A percentile compares a stretch with the other conserved stretches of the same genome.
phyloP scores from a whole-genome alignment of 2,797 vertebrate genomes.

The Pterois miles region DNA sequence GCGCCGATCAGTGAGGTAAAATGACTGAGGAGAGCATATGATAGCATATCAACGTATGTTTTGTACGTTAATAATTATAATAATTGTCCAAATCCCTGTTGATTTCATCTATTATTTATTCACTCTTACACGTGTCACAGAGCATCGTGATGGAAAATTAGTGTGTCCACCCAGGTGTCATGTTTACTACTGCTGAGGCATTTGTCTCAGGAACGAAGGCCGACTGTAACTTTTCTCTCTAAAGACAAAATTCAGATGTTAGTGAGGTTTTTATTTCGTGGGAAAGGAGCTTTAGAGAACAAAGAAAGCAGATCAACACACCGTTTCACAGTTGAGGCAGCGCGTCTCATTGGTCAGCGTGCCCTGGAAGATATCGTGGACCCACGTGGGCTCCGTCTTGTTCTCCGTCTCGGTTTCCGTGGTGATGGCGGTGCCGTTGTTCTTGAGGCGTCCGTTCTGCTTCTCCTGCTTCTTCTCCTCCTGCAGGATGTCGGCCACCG shows the following conservation, averaged over 20 bases:
- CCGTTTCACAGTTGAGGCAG: constrained; percentile 99
- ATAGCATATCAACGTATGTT: too few relatives aligned
- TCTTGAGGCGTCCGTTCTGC: constrained; percentile 95
- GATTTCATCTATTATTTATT: too few relatives aligned
- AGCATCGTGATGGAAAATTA: too few relatives aligned
- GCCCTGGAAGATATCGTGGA: constrained; percentile 98
- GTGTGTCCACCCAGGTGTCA: too few relatives aligned
- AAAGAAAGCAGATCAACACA: constrained; percentile 65
- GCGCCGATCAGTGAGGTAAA: too few relatives aligned
- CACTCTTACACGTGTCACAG: too few relatives aligned
- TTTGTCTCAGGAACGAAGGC: neutral
- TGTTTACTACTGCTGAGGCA: neutral
- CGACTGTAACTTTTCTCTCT: neutral
- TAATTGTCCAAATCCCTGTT: too few relatives aligned
- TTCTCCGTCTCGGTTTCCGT: constrained; percentile 83
- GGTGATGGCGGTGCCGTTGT: constrained; percentile 88
- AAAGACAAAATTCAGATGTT: neutral
- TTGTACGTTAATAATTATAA: too few relatives aligned
- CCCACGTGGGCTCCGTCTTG: constrained; percentile 94
- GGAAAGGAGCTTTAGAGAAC: neutral
- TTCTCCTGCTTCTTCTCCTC: constrained; percentile 98
- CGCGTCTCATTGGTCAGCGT: constrained; percentile 98
- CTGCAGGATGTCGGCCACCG: constrained; percentile 97
- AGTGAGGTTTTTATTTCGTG: neutral
- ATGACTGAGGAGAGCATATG: too few relatives aligned